phyloP scores from a whole-genome alignment of 2,797 vertebrate genomes.

The Cirrhinus molitorella region DNA sequence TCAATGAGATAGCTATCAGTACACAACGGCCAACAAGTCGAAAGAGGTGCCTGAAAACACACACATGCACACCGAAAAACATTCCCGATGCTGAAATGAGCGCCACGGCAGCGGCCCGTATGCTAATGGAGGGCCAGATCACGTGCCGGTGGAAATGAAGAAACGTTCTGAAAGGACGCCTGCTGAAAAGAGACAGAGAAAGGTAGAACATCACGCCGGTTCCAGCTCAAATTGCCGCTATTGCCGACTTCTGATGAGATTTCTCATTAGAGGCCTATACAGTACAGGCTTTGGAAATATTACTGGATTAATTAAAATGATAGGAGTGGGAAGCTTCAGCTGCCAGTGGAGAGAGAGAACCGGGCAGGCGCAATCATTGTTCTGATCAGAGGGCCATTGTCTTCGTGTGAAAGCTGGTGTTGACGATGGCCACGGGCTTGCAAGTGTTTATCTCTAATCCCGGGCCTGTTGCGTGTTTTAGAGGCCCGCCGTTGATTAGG shows the following conservation, averaged over 20 bases:
- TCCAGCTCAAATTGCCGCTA: conserved; percentile 73
- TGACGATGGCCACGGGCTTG: conserved; percentile 68
- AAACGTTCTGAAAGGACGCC: conserved; percentile 69
- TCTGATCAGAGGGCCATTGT: conserved; percentile 81
- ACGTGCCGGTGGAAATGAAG: conserved; percentile 36
- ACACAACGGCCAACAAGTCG: conserved; percentile 68
- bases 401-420: conserved; percentile 72
- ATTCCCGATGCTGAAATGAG: conserved; percentile 37
- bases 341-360: conserved; percentile 70
- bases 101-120: conserved; percentile 17
- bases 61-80: conserved; percentile 44
- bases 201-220: conserved; percentile 63
- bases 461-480: conserved; percentile 67
- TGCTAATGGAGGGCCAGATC: conserved; percentile 24
- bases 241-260: conserved; percentile 77
- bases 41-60: conserved; percentile 57
- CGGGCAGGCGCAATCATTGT: conserved; percentile 75
- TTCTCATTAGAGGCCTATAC: conserved; percentile 81
- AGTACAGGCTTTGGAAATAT: conserved; percentile 79
- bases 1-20: conserved; percentile 81
- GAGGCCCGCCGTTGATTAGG: conserved; percentile 69
- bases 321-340: conserved; percentile 74
- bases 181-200: conserved; percentile 60
- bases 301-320: conserved; percentile 84
- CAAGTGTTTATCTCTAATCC: conserved; percentile 75